phyloP scores from a whole-genome alignment of 1,140 invertebrate species.

The Mycetomoellerius zeteki region DNA sequence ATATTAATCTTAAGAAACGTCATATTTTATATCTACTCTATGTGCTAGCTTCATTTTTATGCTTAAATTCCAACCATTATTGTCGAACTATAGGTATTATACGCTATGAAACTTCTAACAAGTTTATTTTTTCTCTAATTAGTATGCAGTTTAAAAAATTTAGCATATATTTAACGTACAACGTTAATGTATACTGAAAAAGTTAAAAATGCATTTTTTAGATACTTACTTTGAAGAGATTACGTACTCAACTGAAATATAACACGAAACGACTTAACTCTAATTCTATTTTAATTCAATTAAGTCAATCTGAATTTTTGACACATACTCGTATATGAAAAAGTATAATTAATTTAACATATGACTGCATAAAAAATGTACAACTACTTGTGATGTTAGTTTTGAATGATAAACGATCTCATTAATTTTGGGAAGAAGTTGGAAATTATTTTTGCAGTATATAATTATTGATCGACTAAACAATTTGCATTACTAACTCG shows the following conservation, averaged over 20 bases:
- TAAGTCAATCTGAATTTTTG: background rate
- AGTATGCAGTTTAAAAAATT: background rate
- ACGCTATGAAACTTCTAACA: background rate
- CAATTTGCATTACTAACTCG: constrained; percentile 14
- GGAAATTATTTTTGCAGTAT: background rate
- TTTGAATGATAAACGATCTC: background rate
- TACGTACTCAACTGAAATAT: background rate
- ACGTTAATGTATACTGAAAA: background rate
- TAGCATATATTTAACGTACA: background rate
- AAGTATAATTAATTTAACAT: background rate
- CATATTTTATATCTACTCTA: background rate
- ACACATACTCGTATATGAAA: background rate
- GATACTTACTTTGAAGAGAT: background rate
- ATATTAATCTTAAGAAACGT: background rate
- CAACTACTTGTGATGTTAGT: background rate
- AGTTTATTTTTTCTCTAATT: background rate
- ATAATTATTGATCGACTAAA: background rate
- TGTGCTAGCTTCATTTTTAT: background rate
- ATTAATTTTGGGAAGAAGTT: constrained; percentile 24
- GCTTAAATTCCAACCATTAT: background rate
- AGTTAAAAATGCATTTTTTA: background rate
- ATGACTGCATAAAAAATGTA: background rate
- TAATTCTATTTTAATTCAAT: constrained; percentile 4
- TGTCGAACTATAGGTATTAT: background rate
- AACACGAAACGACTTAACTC: background rate